A percentile compares a stretch with the other conserved stretches of the same genome.
Evolutionary conservation across 2,113 vertebrate species (phyloP).

Genomic region (Myrmecobius fasciatus): DNA sequence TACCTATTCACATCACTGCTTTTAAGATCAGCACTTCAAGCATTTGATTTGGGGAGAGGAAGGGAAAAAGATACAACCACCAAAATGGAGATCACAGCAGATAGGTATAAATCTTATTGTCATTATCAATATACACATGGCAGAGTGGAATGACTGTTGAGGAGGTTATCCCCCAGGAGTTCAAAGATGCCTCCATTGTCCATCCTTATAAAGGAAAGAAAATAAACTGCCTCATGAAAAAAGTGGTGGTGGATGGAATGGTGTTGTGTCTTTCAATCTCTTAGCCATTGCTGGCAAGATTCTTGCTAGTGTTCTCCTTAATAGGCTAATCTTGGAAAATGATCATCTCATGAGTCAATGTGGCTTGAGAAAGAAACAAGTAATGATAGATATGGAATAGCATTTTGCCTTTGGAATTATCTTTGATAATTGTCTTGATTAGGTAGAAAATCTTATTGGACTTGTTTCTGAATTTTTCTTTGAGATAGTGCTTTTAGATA

Average conservation of each 20-base stretch:
- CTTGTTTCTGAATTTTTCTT: background rate
- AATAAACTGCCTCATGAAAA: background rate
- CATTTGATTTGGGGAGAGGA: background rate
- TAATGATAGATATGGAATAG: background rate
- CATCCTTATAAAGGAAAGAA: background rate
- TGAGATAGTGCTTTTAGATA: background rate
- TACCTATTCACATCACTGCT: constrained; percentile 1
- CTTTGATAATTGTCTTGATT: background rate
- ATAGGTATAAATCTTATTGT: constrained; percentile 73
- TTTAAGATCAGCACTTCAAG: constrained; percentile 19
- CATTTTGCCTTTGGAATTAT: background rate
- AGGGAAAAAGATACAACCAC: background rate
- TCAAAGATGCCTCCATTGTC: background rate
- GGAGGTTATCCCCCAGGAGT: background rate
- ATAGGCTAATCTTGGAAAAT: background rate
- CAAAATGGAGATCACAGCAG: constrained; percentile 28
- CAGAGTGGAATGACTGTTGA: background rate
- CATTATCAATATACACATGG: background rate
- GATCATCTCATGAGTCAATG: background rate
- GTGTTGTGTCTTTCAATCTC: background rate
- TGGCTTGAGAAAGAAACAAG: background rate
- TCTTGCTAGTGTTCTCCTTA: background rate
- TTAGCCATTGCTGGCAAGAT: background rate
- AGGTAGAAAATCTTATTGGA: background rate
- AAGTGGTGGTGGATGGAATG: too few species aligned